phyloP scores from a whole-genome alignment of 2,113 vertebrate genomes.

The Hymenochirus boettgeri region DNA sequence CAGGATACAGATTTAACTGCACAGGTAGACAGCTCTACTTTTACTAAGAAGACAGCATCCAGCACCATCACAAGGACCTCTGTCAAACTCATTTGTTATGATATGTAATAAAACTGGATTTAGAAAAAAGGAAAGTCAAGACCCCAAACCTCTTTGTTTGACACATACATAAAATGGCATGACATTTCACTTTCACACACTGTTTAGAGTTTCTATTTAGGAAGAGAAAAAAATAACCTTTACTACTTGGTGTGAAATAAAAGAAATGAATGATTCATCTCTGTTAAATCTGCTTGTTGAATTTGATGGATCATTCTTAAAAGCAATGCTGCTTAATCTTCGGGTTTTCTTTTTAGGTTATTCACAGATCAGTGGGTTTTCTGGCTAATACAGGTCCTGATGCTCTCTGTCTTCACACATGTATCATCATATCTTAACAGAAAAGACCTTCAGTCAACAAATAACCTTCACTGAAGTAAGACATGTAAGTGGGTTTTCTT shows the following conservation, averaged over 20 bases:
- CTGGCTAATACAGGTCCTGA: constrained; percentile 98
- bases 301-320: constrained; percentile 99
- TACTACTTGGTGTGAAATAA: constrained; percentile 75
- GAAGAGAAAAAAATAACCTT: constrained; percentile 73
- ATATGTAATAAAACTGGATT: constrained; percentile 21
- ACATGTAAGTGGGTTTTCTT: constrained; percentile 90
- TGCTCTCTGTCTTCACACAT: constrained; percentile 98
- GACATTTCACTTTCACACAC: constrained; percentile 50
- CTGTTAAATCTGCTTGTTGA: constrained; percentile 96
- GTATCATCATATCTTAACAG: constrained; percentile 99
- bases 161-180: constrained; percentile 39
- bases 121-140: constrained; percentile 2
- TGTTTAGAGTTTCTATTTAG: constrained; percentile 60
- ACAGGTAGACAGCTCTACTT: constrained; percentile 38
- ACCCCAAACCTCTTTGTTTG: constrained; percentile 38
- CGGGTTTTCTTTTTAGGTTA: constrained; percentile 99
- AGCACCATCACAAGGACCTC: constrained; percentile 39
- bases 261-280: constrained; percentile 97
- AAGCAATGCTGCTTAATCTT: constrained; percentile 98
- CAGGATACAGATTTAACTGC: constrained; percentile 41
- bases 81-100: constrained; percentile 34
- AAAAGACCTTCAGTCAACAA: constrained; percentile 99
- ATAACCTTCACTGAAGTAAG: constrained; percentile 98
- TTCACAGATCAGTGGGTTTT: constrained; percentile 99
- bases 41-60: constrained; percentile 42